Evolutionary conservation across 2,888 invertebrate species (phyloP).

Genomic region (Acleris emargana): DNA sequence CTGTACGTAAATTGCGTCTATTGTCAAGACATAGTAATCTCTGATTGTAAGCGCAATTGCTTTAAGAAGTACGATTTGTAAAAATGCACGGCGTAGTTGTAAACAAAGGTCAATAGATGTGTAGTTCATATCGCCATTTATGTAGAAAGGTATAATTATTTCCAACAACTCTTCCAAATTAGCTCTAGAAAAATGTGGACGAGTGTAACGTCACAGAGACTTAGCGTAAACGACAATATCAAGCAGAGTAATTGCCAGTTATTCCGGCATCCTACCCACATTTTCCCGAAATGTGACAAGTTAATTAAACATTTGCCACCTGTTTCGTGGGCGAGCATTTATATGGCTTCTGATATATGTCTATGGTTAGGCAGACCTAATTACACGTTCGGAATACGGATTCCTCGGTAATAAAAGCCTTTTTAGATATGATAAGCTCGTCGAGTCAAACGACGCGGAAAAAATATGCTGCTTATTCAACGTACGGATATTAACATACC

Average conservation of each 20-base stretch:
- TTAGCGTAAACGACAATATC: conserved; percentile 15
- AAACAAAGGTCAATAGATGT: no score
- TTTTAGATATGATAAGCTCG: neutral
- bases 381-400: conserved; percentile 13
- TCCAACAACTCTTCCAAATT: no score
- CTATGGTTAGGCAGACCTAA: conserved; percentile 9
- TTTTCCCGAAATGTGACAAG: conserved; percentile 27
- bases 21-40: no score
- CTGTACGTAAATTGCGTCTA: no score
- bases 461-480: neutral
- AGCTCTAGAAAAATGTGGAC: no score
- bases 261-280: conserved; percentile 17
- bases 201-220: neutral
- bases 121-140: no score
- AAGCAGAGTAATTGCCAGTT: conserved; percentile 21
- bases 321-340: conserved; percentile 15
- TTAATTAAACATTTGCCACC: conserved; percentile 34
- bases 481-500: neutral
- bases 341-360: conserved; percentile 26
- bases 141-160: no score
- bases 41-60: no score
- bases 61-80: no score
- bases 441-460: neutral
- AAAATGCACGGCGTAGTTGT: no score
- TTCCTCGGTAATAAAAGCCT: conserved; percentile 2